These are phyloP conservation scores for Branchellion lobata DNA, from an alignment of 2,888 invertebrate species.

Conservation along the genomic window DNA sequence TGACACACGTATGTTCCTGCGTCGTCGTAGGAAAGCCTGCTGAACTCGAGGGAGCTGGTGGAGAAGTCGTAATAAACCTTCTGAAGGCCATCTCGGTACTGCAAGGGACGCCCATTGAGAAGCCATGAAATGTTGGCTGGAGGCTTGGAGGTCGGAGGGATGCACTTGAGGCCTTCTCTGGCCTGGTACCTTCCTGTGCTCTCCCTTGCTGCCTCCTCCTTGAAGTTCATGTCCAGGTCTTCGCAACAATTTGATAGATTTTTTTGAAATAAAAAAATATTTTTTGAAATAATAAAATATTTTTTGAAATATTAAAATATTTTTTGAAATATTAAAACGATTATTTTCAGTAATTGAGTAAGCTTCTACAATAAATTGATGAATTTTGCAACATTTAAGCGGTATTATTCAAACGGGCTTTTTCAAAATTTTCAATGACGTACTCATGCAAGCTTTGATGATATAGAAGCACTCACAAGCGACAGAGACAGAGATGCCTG, in stretches of 20 bases:
- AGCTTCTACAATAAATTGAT: too few species aligned
- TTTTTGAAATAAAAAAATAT: too few species aligned
- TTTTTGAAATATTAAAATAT: too few species aligned
- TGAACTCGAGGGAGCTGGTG: slow-evolving; percentile 54
- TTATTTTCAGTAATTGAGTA: too few species aligned
- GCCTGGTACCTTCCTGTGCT: slow-evolving; percentile 54
- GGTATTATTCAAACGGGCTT: too few species aligned
- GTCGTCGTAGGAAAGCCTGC: slow-evolving; percentile 55
- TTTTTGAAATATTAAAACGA: too few species aligned
- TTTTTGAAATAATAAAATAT: too few species aligned
- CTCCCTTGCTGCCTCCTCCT: slow-evolving; percentile 53
- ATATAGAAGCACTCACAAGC: slow-evolving; percentile 54
- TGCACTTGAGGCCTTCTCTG: slow-evolving; percentile 57
- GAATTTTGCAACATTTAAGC: too few species aligned
- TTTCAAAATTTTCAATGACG: too few species aligned
- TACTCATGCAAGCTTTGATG: too few species aligned
- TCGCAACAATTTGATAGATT: slow-evolving; percentile 30
- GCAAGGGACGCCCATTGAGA: slow-evolving; percentile 54
- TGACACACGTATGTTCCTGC: slow-evolving; percentile 58
- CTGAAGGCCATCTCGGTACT: slow-evolving; percentile 52
- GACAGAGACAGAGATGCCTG: slow-evolving; percentile 53
- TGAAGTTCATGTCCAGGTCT: slow-evolving; percentile 55
- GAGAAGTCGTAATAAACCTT: slow-evolving; percentile 54
- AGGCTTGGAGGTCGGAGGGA: slow-evolving; percentile 59
- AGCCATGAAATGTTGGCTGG: slow-evolving; percentile 59